phyloP scores from a whole-genome alignment of 2,113 vertebrate species.

The Chionomys nivalis region DNA sequence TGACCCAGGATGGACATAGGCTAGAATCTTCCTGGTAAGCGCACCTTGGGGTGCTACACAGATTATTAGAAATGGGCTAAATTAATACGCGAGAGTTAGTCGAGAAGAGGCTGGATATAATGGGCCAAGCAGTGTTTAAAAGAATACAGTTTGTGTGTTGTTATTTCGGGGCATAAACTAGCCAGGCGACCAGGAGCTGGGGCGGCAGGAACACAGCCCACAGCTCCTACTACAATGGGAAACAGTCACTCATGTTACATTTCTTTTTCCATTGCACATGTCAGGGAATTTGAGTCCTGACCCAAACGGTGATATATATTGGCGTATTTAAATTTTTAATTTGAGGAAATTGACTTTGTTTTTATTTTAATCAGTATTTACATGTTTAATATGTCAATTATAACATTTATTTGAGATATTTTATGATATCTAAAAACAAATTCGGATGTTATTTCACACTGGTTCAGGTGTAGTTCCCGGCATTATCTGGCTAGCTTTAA shows the following conservation, averaged over 20 bases:
- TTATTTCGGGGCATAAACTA: too few species aligned
- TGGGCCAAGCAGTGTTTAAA: too few species aligned
- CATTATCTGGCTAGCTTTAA: neutral
- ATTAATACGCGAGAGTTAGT: too few species aligned
- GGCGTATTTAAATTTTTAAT: neutral
- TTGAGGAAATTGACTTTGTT: neutral
- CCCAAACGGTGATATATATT: neutral
- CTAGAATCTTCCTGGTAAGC: too few species aligned
- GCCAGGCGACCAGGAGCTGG: too few species aligned
- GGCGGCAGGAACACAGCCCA: too few species aligned
- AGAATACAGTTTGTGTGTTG: too few species aligned
- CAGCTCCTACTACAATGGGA: too few species aligned
- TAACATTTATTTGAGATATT: neutral
- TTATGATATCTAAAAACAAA: constrained; percentile 18
- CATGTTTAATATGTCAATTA: neutral
- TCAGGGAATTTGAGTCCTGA: neutral
- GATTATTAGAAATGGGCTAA: too few species aligned
- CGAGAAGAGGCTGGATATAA: too few species aligned
- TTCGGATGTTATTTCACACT: neutral
- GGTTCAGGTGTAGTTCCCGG: neutral
- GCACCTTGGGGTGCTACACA: too few species aligned
- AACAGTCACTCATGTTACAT: neutral
- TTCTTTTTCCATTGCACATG: neutral
- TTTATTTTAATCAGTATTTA: neutral
- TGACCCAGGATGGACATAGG: too few species aligned